These are phyloP conservation scores for Drosophila mettleri DNA, from an alignment of 2,888 invertebrate species.

Conservation along the genomic window DNA sequence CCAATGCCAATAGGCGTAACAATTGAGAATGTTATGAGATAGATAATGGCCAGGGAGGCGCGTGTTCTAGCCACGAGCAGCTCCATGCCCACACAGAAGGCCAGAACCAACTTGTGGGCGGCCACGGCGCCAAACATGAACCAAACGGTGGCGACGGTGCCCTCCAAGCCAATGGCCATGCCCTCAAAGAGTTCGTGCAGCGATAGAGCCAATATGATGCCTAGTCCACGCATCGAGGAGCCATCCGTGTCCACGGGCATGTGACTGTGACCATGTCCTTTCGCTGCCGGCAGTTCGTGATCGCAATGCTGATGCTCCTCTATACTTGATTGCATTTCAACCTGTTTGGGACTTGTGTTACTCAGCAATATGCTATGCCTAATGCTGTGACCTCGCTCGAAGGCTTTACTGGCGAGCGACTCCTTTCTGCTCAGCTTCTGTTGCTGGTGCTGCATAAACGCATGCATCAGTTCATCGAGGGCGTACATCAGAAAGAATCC, in stretches of 20 bases:
- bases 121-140: conserved; percentile 94
- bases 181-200: conserved; percentile 95
- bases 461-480: conserved; percentile 92
- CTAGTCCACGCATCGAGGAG: conserved; percentile 88
- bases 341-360: background rate
- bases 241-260: conserved; percentile 65
- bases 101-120: conserved; percentile 94
- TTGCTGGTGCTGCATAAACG: conserved; percentile 87
- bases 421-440: conserved; percentile 73
- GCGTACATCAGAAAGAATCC: conserved; percentile 92
- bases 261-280: conserved; percentile 64
- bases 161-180: conserved; percentile 91
- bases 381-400: conserved; percentile 82
- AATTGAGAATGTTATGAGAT: conserved; percentile 91
- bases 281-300: conserved; percentile 11
- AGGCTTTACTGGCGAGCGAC: conserved; percentile 78
- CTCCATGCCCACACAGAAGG: conserved; percentile 95
- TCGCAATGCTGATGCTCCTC: background rate
- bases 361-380: conserved; percentile 77
- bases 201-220: conserved; percentile 93
- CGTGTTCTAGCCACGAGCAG: conserved; percentile 90
- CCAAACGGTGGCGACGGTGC: conserved; percentile 87
- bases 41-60: conserved; percentile 87
- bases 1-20: conserved; percentile 90
- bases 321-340: background rate